Base-by-base conservation (phyloP, 1,140 invertebrate species). In the Trichonephila clavata region DNA sequence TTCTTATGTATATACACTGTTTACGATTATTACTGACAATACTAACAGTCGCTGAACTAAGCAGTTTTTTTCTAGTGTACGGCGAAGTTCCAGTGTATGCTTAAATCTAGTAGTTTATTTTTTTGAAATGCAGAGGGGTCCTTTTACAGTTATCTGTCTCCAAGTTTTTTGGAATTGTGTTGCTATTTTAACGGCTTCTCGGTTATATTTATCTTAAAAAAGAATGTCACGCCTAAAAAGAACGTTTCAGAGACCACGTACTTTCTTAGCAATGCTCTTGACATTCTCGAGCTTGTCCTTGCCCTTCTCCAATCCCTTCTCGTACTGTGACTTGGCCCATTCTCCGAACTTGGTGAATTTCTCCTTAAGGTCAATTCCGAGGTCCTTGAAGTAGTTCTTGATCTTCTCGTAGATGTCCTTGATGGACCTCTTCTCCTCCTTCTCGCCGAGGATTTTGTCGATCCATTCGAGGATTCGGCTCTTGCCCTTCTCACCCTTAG, bases 381-480 rank as follows among this genome's bases (percentile, higher is more conserved):
- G 68, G 50, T 94, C 90, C 90, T 92, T 92, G 84, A 94, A 94
- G 60, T 81, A 94, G 50, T 94, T 68, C 77, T 94, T 94, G n/a
- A 94, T 39, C 59, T 93, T 94, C 20, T 94, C 90, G 83, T 65
- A 94, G 4, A 93, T 10, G 1, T 94, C 94, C 0, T 20, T 18
- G 68, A 94, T 61, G 60, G 90, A 92, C 27, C 84, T 27, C 71
- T 77, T 77, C 65, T 68, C 21, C 16, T 92, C 68, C 27, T 60
- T 65, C 24, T 94, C 65, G 0, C 77, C 77, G 21, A 94, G 24
- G 32, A 83, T 20, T 77, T 86, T 18, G 77, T 94, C 93, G n/a
- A 94, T 90, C 59, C 86, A 94, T 20, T 94, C 93, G 21, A 94
- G 20, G 21, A 94, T 39, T n/a, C 84, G 83, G 27, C 90, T 77